Percentiles rank a stretch among this genome's conserved stretches.
Evolutionary conservation across 2,797 vertebrate species (phyloP).

Genomic region (Macrochelys suwanniensis): DNA sequence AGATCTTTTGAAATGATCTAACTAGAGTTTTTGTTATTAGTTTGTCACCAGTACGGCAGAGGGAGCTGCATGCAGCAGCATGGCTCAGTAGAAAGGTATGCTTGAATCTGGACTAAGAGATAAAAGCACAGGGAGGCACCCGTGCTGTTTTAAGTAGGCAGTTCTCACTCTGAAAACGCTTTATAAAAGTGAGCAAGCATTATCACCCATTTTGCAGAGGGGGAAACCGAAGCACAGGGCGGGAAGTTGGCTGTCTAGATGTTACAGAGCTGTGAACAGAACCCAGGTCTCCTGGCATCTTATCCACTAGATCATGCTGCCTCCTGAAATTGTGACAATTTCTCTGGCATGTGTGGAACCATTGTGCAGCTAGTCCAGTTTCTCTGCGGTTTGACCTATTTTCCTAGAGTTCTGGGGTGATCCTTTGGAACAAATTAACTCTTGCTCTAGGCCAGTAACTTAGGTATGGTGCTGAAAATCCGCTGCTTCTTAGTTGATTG

Average conservation of each 20-base stretch:
- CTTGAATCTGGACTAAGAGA: not conserved
- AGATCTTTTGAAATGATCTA: not conserved
- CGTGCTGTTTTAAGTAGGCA: fast-evolving
- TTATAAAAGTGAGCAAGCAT: not conserved
- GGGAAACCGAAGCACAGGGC: not conserved
- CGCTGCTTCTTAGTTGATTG: not conserved
- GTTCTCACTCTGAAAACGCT: not conserved
- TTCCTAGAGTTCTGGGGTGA: not conserved
- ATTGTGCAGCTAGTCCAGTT: not conserved
- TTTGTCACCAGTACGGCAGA: not conserved
- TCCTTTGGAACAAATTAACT: not conserved
- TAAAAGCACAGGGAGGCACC: not conserved
- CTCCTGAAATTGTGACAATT: not conserved
- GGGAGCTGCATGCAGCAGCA: not conserved
- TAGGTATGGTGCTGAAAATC: not conserved
- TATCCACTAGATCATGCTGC: not conserved
- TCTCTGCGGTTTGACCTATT: not conserved
- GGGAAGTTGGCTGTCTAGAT: not conserved
- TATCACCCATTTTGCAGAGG: not conserved
- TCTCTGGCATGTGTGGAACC: not conserved
- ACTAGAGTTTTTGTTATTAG: not conserved
- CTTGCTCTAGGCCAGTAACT: not conserved
- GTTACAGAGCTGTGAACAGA: not conserved
- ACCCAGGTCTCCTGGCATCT: not conserved
- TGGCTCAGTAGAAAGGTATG: not conserved